Evolutionary conservation across 2,888 invertebrate genomes (phyloP), one percentile per base, ranked within the genome.

Genomic region (Troides oblongomaculatus): DNA sequence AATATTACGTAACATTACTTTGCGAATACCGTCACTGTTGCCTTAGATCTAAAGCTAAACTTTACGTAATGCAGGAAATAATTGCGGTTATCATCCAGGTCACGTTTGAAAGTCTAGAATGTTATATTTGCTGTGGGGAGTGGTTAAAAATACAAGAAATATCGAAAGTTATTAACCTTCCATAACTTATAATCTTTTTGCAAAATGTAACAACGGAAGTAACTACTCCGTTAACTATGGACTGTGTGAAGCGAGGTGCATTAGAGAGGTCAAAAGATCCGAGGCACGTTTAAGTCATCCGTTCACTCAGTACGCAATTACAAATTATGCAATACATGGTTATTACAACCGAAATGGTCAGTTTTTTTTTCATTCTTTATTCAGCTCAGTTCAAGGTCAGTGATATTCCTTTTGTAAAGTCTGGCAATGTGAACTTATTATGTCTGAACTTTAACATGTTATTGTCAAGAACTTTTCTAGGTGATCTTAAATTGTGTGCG

Each of bases 241-340:
- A 60, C 14, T 66, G n/a, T 8, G 21, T 69, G 46, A 46, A 46
- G 46, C 12, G 12, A 46, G 67, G 71, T 71, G 69, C 71, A 71
- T 72, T 72, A 75, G 63, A 73, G 77, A 83, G 83, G 83, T 82
- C 80, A 75, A 74, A 77, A 78, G 74, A 76, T 76, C 46, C 76
- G 73, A 70, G 74, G 74, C 74, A 77, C 75, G 12, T 70, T 75
- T 75, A 79, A 80, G 81, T 81, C 81, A 82, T 77, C 79, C 83
- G 77, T 81, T 83, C 83, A 79, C 81, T 83, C 75, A 67, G 77
- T 75, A 72, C 71, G 74, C 73, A 66, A 68, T 77, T 76, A 78
- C 71, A 62, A 71, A 78, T 82, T 80, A 79, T 76, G 77, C 72
- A 81, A 81, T 71, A 23, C 60, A 30, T 30, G 71, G 62, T 64